phyloP scores from a whole-genome alignment of 2,113 vertebrate species.

The Pyrgilauda ruficollis region DNA sequence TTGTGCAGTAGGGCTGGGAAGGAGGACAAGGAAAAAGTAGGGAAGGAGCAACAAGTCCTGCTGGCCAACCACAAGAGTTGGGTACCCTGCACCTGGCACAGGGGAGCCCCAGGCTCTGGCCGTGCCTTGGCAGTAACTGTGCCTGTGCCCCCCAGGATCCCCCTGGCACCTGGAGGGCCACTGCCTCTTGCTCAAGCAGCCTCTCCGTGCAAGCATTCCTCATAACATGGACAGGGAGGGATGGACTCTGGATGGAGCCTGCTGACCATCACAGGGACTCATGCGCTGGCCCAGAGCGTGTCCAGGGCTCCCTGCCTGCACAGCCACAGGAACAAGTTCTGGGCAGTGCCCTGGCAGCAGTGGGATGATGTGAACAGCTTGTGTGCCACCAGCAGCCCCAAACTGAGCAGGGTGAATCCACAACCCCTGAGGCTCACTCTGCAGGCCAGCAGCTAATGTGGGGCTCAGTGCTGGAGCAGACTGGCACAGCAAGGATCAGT shows the following conservation, averaged over 20 bases:
- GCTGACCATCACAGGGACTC: neutral
- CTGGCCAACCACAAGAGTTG: rapidly evolving
- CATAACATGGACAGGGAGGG: rapidly evolving
- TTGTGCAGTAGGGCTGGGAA: neutral
- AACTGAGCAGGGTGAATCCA: neutral
- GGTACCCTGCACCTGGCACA: neutral
- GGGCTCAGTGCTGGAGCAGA: rapidly evolving
- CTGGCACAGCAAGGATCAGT: neutral
- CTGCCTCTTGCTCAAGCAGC: neutral
- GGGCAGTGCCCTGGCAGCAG: neutral
- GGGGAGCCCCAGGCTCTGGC: neutral
- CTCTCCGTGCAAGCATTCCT: neutral
- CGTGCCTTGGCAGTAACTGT: neutral
- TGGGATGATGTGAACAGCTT: rapidly evolving
- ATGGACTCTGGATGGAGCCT: neutral
- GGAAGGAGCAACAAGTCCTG: neutral
- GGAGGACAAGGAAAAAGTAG: neutral
- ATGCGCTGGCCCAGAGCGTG: rapidly evolving
- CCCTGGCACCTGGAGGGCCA: rapidly evolving
- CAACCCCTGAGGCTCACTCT: rapidly evolving
- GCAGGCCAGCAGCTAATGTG: rapidly evolving
- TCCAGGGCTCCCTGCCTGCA: neutral
- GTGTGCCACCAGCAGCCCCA: neutral
- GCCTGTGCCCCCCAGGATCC: neutral
- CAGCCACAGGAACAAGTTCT: neutral